phyloP scores from a whole-genome alignment of 2,888 invertebrate genomes.

The Monopis laevigella region DNA sequence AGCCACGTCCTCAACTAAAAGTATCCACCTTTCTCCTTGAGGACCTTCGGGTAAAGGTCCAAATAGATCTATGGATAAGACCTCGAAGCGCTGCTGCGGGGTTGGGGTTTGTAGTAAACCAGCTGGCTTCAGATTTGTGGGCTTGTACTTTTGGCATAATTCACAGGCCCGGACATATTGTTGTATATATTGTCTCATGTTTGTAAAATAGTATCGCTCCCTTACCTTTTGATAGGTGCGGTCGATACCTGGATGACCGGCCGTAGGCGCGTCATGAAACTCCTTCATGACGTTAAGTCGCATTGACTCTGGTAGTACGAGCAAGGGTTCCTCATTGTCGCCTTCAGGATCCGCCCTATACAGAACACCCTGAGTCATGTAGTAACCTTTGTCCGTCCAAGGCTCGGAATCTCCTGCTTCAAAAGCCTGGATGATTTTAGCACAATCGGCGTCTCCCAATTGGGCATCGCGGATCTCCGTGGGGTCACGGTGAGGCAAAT shows the following conservation, averaged over 20 bases:
- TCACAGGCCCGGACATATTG: slow-evolving; percentile 20
- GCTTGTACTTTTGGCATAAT: slow-evolving; percentile 27
- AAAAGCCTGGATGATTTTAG: slow-evolving; percentile 20
- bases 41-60: slow-evolving; percentile 20
- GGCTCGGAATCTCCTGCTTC: slow-evolving; percentile 15
- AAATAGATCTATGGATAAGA: slow-evolving; percentile 25
- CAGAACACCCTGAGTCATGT: slow-evolving; percentile 10
- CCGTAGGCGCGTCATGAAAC: slow-evolving; percentile 18
- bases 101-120: slow-evolving; percentile 26
- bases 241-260: slow-evolving; percentile 21
- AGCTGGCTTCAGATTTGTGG: slow-evolving; percentile 25
- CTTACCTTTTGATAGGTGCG: slow-evolving; percentile 16
- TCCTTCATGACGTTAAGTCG: slow-evolving; percentile 17
- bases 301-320: slow-evolving; percentile 8
- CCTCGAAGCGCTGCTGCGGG: slow-evolving; percentile 21
- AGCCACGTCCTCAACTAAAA: slow-evolving; percentile 22
- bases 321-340: slow-evolving; percentile 7
- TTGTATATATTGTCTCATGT: slow-evolving; percentile 19
- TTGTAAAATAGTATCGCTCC: slow-evolving; percentile 20
- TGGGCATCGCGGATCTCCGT: slow-evolving; percentile 18
- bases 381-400: slow-evolving; percentile 13
- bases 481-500: slow-evolving; percentile 16
- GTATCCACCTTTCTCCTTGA: slow-evolving; percentile 22
- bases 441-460: slow-evolving; percentile 18
- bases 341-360: slow-evolving; percentile 11